Percentiles rank a stretch among this genome's conserved stretches.
These are phyloP conservation scores for Alcedo quadribrachys DNA, from an alignment of 2,797 vertebrate genomes.

Conservation along the genomic window DNA sequence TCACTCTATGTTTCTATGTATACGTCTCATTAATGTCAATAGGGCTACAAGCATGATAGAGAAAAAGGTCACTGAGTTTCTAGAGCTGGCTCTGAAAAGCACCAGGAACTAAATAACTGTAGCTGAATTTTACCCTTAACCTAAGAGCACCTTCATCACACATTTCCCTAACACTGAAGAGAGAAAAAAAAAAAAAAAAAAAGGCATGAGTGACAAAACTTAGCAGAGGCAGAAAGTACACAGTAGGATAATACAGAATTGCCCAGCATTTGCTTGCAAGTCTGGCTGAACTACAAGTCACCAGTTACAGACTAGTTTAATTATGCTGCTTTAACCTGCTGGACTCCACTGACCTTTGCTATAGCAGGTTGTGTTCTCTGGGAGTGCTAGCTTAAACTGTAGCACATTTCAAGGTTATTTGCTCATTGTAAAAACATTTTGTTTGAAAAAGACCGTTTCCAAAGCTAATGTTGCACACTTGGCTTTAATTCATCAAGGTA, in stretches of 20 bases:
- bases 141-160: neutral
- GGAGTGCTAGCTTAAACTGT: neutral
- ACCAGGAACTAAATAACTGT: neutral
- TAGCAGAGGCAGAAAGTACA: neutral
- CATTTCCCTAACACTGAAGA: neutral
- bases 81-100: neutral
- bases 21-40: neutral
- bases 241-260: neutral
- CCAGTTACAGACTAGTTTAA: neutral
- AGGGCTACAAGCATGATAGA: neutral
- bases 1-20: neutral
- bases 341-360: accelerated
- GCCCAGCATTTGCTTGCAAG: neutral
- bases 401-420: neutral
- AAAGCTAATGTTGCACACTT: neutral
- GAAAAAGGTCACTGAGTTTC: neutral
- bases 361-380: neutral
- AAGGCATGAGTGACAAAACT: accelerated
- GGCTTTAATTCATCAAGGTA: conserved; percentile 6
- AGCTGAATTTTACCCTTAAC: neutral
- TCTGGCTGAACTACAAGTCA: neutral
- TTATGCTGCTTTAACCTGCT: neutral
- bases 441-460: neutral
- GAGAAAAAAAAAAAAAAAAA: neutral
- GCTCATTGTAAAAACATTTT: neutral